Base-by-base conservation (phyloP, 2,888 invertebrate species). In the Terebella lapidaria region DNA sequence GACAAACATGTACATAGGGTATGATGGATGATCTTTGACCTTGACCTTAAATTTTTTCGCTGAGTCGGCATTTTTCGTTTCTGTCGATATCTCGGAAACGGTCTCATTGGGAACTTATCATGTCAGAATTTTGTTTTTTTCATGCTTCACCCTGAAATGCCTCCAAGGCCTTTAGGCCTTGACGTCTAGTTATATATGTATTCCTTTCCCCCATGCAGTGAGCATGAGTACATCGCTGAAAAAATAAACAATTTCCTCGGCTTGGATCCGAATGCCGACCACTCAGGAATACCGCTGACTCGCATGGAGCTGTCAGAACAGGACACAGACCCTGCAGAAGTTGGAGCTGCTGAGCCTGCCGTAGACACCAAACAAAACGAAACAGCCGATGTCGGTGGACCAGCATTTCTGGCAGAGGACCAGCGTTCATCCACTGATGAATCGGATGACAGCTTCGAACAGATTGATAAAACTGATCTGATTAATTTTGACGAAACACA, bases 361-460 rank as follows among this genome's bases (percentile, higher is more conserved):
- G 10, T 22, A 10, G 42, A 35, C 42, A 35, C 42, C 10, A 35
- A 35, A n/a, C 42, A 35, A n/a, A n/a, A 35, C 10, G n/a, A 10
- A 15, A 10, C 10, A 15, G 42, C 42, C 10, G 42, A 35, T 10
- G 42, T 10, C n/a, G n/a, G 42, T 35, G n/a, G 10, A 15, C n/a
- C 42, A 35, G 42, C 42, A 35, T 35, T 35, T 15, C 42, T n/a
- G n/a, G 42, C n/a, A 15, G 10, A 10, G n/a, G 42, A 35, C n/a
- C 10, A 35, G n/a, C 42, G n/a, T 10, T 35, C 42, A 35, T 35
- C 42, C 10, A 35, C 42, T 35, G 49, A 49, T 49, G 49, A 49
- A 22, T 49, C 49, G 5, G 49, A 49, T 22, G 49, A 49, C 24
- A 49, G 49, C 24, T 49, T 49, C 22, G 49, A 49, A 49, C 49